A percentile compares a stretch with the other conserved stretches of the same genome.
Evolutionary conservation across 2,113 vertebrate species (phyloP).

Genomic region (Riparia riparia): DNA sequence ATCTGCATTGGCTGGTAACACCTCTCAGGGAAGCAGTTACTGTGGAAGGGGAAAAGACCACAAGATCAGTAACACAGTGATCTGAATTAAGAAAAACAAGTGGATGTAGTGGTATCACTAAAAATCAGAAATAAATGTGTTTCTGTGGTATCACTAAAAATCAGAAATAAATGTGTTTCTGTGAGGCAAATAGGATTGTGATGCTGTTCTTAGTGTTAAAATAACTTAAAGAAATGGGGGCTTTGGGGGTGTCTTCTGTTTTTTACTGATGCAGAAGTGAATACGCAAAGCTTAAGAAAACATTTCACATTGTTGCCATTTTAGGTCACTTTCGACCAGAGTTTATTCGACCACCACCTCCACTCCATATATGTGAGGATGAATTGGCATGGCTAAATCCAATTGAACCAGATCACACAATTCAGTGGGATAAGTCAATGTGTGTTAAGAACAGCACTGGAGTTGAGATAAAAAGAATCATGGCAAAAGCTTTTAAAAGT

Average conservation of each 20-base stretch:
- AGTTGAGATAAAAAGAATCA: constrained; percentile 95
- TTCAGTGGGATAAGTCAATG: constrained; percentile 98
- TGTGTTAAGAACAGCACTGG: constrained; percentile 97
- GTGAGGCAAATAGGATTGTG: not conserved
- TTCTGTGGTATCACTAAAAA: not conserved
- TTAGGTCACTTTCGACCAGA: constrained; percentile 96
- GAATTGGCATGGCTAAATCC: constrained; percentile 96
- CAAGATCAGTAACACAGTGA: not conserved
- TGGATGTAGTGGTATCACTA: not conserved
- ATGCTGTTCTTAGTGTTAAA: not conserved
- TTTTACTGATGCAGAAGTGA: not conserved
- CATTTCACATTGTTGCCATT: not conserved
- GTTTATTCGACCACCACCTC: constrained; percentile 93
- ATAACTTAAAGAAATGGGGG: not conserved
- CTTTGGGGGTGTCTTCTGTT: fast-evolving
- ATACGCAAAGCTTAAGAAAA: not conserved
- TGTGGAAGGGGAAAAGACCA: not conserved
- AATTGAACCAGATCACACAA: constrained; percentile 90
- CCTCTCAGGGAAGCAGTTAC: not conserved
- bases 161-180: not conserved
- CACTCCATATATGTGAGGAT: constrained; percentile 94
- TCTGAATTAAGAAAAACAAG: not conserved
- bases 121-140: not conserved
- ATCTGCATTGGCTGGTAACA: not conserved
- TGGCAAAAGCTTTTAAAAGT: constrained; percentile 99